These are phyloP conservation scores for Hirtodrosophila duncani DNA, from an alignment of 2,888 invertebrate genomes.

Conservation along the genomic window DNA sequence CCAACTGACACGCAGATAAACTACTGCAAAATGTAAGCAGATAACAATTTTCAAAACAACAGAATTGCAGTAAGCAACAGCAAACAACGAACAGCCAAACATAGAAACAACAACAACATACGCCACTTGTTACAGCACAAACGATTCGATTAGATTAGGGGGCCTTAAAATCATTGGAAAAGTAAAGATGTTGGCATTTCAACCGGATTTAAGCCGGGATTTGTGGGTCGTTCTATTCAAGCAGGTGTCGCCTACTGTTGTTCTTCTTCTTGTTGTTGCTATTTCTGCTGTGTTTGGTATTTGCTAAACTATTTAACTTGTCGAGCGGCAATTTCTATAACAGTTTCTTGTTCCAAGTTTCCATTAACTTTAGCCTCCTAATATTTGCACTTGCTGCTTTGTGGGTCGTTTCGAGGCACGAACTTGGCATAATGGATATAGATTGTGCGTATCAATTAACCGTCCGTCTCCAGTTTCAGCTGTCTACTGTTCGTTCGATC, in stretches of 20 bases:
- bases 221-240: constrained; percentile 5
- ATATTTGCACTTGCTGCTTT: constrained; percentile 55
- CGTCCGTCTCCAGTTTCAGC: constrained; percentile 27
- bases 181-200: constrained; percentile 27
- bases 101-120: constrained; percentile 21
- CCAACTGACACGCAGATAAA: constrained; percentile 22
- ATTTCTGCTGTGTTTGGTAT: constrained; percentile 2
- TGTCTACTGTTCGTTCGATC: constrained; percentile 27
- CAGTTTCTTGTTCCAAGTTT: constrained; percentile 26
- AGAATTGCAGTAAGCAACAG: constrained; percentile 44
- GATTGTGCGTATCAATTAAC: constrained; percentile 73
- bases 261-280: constrained; percentile 8
- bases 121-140: constrained; percentile 48
- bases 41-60: constrained; percentile 46
- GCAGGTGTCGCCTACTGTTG: constrained; percentile 24
- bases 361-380: constrained; percentile 34
- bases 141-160: constrained; percentile 45
- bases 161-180: constrained; percentile 14
- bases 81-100: constrained; percentile 22
- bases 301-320: constrained; percentile 7
- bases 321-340: constrained; percentile 36
- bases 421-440: constrained; percentile 50
- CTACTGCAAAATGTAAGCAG: constrained; percentile 22
- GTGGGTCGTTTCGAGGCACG: constrained; percentile 59
- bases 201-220: constrained; percentile 29